These are phyloP conservation scores for Popillia japonica DNA, from an alignment of 1,140 invertebrate genomes.

Conservation along the genomic window DNA sequence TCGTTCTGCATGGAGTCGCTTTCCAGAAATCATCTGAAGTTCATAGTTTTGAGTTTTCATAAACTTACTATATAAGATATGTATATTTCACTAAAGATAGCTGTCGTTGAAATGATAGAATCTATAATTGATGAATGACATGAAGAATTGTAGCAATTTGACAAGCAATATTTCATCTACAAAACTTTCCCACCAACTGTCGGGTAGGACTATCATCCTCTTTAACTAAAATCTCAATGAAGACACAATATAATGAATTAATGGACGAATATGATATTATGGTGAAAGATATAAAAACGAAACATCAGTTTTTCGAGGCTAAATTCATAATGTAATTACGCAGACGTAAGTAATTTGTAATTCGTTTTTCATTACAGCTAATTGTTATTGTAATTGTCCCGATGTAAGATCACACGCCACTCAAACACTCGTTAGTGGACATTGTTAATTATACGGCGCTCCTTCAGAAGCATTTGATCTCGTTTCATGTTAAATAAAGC, in stretches of 20 bases:
- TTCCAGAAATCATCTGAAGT: too few species aligned
- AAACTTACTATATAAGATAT: too few species aligned
- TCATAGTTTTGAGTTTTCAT: too few species aligned
- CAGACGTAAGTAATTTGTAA: slow-evolving; percentile 47
- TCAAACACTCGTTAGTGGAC: slow-evolving; percentile 50
- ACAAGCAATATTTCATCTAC: too few species aligned
- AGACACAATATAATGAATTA: background rate
- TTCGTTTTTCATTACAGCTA: slow-evolving; percentile 52
- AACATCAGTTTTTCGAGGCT: slow-evolving; percentile 7
- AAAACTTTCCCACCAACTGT: background rate
- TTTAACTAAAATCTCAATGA: background rate
- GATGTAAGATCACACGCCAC: slow-evolving; percentile 49
- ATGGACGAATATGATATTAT: background rate
- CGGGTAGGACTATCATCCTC: background rate
- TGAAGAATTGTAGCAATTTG: too few species aligned
- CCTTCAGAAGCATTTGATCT: slow-evolving; percentile 48
- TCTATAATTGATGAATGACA: too few species aligned
- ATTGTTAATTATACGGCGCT: slow-evolving; percentile 52
- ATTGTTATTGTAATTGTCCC: slow-evolving; percentile 50
- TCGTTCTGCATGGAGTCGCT: too few species aligned
- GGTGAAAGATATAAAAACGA: background rate
- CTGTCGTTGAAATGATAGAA: too few species aligned
- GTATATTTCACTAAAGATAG: too few species aligned
- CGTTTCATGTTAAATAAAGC: slow-evolving; percentile 44
- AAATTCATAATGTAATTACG: slow-evolving; percentile 42